phyloP scores from a whole-genome alignment of 2,113 vertebrate species.

The Brienomyrus longianalis region DNA sequence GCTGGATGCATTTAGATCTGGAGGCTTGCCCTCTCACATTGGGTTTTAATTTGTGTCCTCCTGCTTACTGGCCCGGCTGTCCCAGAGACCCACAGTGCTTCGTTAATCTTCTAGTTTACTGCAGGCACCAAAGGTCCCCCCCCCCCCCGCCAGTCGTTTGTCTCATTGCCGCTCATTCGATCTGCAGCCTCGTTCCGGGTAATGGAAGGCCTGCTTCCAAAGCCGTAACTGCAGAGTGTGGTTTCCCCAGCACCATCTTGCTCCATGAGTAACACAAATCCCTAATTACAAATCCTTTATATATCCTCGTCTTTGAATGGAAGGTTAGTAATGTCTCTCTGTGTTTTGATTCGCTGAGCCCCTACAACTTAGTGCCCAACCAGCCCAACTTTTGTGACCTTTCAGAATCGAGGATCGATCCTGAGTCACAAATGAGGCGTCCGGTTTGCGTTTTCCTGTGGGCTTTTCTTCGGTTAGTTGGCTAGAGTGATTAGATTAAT shows the following conservation, averaged over 20 bases:
- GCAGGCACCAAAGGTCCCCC: neutral
- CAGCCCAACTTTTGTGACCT: neutral
- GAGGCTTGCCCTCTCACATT: neutral
- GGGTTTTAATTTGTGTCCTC: neutral
- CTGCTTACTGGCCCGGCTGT: neutral
- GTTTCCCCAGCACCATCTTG: neutral
- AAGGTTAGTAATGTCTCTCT: neutral
- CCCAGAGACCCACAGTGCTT: neutral
- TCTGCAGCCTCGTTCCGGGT: neutral
- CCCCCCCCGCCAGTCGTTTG: neutral
- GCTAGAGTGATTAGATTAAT: neutral
- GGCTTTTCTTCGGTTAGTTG: neutral
- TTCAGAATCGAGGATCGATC: neutral
- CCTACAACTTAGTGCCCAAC: neutral
- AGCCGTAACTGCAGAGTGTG: neutral
- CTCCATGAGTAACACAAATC: neutral
- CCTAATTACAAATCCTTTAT: neutral
- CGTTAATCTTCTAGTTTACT: conserved; percentile 12
- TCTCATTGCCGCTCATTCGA: neutral
- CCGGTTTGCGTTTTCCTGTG: neutral
- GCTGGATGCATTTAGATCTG: neutral
- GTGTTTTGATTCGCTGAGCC: neutral
- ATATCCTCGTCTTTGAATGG: neutral
- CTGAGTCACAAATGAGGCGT: neutral
- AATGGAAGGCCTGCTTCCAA: neutral